phyloP scores from a whole-genome alignment of 64 coral and sea anemone species.

The Dendrophyllia cribrosa region DNA sequence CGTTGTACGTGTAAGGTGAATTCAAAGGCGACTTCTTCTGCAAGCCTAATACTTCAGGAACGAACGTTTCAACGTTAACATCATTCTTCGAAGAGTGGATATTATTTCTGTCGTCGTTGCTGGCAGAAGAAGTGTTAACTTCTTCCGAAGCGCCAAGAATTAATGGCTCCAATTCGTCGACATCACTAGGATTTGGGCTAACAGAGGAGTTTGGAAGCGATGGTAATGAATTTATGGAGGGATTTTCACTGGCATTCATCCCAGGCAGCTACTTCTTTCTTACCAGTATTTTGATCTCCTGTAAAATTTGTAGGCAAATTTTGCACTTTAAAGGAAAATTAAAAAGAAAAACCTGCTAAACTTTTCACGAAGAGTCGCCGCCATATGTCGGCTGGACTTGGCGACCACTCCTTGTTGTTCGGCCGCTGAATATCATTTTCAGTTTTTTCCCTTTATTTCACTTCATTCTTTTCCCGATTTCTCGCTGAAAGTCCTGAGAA shows the following conservation, averaged over 20 bases:
- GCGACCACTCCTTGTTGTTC: constrained; percentile 50
- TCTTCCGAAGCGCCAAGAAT: constrained; percentile 73
- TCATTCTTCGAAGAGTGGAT: background rate
- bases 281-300: background rate
- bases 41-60: background rate
- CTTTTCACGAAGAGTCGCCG: background rate
- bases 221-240: background rate
- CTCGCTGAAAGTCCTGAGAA: too few species aligned
- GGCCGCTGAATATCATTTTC: background rate
- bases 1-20: constrained; percentile 13
- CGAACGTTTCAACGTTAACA: background rate
- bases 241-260: constrained; percentile 4
- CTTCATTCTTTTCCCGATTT: background rate
- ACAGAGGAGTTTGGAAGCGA: background rate
- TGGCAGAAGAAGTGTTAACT: constrained; percentile 58
- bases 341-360: background rate
- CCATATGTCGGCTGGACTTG: constrained; percentile 2
- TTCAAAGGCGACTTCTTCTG: constrained; percentile 49
- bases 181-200: constrained; percentile 1
- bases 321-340: background rate
- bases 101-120: background rate
- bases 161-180: constrained; percentile 31
- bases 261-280: background rate
- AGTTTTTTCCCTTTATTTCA: background rate
- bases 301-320: background rate